A percentile compares a stretch with the other conserved stretches of the same genome.
Conservation (phyloP, 2,113 vertebrate genomes). For the Actinemys pallida region DNA sequence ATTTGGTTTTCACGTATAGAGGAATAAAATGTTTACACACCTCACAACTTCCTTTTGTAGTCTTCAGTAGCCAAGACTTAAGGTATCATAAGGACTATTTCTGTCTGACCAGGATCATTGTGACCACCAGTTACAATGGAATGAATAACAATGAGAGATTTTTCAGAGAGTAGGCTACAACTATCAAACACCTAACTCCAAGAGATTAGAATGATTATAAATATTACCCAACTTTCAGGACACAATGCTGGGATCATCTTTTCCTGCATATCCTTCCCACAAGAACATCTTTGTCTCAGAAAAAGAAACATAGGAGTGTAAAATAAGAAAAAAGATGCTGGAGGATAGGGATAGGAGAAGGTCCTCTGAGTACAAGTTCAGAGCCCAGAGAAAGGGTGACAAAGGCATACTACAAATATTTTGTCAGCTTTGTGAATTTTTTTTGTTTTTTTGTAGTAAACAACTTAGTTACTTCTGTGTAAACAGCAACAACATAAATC, state of each 20-base stretch:
- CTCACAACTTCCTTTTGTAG: neutral
- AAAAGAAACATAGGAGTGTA: accelerated
- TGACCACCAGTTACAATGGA: neutral
- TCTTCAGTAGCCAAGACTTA: neutral
- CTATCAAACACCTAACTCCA: neutral
- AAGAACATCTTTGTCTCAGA: neutral
- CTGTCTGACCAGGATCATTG: neutral
- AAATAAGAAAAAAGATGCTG: neutral
- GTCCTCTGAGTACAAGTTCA: neutral
- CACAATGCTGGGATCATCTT: neutral
- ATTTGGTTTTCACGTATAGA: neutral
- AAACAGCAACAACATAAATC: neutral
- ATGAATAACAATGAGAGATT: neutral
- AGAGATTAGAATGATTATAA: neutral
- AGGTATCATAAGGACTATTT: neutral
- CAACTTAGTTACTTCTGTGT: neutral
- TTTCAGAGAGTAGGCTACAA: neutral
- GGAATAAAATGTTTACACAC: no score
- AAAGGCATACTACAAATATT: neutral
- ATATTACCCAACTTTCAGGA: neutral
- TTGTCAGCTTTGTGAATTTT: neutral
- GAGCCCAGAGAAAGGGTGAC: neutral
- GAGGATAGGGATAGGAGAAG: neutral
- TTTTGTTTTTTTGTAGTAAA: neutral
- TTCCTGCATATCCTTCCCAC: neutral